Conservation (phyloP, 2,888 invertebrate species). For the Epirrhoe alternata region DNA sequence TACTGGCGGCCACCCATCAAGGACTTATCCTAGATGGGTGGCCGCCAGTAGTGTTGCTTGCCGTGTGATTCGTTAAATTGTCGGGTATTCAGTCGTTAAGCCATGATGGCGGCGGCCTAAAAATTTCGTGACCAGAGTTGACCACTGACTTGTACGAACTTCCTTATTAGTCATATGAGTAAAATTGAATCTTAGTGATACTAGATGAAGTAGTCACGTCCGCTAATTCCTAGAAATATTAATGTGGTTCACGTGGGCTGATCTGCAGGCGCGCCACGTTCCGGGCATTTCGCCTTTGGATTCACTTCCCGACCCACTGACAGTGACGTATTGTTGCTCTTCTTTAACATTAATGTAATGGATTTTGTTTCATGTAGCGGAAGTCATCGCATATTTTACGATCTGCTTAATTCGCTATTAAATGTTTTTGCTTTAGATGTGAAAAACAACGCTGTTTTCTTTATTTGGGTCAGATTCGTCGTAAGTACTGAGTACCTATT, state of each 20-base stretch:
- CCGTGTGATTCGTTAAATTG: no score
- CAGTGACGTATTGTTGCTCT: conserved; percentile 82
- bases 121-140: no score
- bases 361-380: conserved; percentile 79
- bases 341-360: conserved; percentile 82
- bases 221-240: conserved; percentile 75
- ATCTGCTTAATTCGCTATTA: conserved; percentile 60
- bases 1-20: no score
- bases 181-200: conserved; percentile 44
- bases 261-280: conserved; percentile 75
- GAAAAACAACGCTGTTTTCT: conserved; percentile 3
- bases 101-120: no score
- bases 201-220: conserved; percentile 62
- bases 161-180: background rate
- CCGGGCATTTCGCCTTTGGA: conserved; percentile 78
- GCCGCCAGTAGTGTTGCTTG: no score
- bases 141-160: no score
- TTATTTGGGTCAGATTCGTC: background rate
- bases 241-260: conserved; percentile 69
- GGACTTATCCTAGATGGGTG: no score
- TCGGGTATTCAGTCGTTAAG: no score
- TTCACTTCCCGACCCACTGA: conserved; percentile 80
- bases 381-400: conserved; percentile 75
- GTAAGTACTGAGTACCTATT: background rate
- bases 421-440: conserved; percentile 46